Conservation (phyloP, 2,113 vertebrate species). For the Petrocephalus microphthalmus region DNA sequence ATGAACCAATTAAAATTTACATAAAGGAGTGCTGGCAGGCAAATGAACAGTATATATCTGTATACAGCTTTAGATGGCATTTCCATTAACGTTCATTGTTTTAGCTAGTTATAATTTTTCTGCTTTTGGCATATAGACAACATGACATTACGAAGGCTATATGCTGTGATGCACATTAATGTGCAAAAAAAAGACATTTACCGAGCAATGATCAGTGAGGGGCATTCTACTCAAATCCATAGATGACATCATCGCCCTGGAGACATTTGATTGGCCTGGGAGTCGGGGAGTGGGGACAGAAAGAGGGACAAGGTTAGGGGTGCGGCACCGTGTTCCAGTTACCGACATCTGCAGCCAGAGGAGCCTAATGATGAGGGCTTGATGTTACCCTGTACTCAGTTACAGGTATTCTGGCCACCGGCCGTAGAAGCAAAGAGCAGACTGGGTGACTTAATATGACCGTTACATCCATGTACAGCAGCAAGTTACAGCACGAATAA, state of each 20-base stretch:
- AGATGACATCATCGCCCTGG: conserved; percentile 30
- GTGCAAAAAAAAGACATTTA: neutral
- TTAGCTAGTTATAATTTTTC: neutral
- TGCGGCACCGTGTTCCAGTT: neutral
- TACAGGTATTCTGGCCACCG: neutral
- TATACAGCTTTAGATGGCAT: neutral
- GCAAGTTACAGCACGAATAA: neutral
- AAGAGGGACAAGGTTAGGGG: too few species aligned
- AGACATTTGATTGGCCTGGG: conserved; percentile 19
- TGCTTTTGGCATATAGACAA: neutral
- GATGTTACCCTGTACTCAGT: neutral
- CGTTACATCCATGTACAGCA: neutral
- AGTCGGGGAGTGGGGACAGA: neutral
- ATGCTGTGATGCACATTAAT: neutral
- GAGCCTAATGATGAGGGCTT: neutral
- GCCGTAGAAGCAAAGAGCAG: neutral
- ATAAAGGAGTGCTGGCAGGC: neutral
- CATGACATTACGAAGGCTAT: too few species aligned
- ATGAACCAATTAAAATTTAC: neutral
- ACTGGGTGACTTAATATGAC: neutral
- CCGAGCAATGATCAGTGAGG: neutral
- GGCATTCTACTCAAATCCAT: conserved; percentile 17
- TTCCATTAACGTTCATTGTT: neutral
- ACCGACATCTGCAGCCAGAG: neutral
- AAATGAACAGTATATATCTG: neutral